phyloP scores from a whole-genome alignment of 2,113 vertebrate species.

The Oreochromis aureus region DNA sequence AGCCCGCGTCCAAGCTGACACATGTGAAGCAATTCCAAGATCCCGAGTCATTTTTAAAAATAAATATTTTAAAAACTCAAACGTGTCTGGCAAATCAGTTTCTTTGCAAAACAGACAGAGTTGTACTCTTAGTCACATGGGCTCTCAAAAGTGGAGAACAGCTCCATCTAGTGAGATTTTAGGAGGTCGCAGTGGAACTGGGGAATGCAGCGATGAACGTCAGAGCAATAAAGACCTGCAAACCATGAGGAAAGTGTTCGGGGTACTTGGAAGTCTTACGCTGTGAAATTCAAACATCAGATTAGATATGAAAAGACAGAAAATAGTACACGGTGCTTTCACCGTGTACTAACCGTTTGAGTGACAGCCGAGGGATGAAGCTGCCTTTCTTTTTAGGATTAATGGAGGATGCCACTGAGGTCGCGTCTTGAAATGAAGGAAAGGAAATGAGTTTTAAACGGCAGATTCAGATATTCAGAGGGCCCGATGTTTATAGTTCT shows the following conservation, averaged over 20 bases:
- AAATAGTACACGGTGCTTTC: not conserved
- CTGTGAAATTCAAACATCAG: not conserved
- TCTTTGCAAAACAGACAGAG: not conserved
- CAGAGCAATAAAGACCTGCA: not conserved
- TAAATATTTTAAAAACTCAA: constrained; percentile 72
- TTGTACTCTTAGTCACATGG: not conserved
- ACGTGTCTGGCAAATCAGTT: not conserved
- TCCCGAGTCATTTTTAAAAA: constrained; percentile 91
- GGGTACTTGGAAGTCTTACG: not conserved
- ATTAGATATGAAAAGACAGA: not conserved
- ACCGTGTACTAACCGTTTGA: no score
- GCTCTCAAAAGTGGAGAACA: not conserved
- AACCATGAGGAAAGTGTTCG: not conserved
- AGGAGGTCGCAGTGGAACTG: not conserved
- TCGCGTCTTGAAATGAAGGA: not conserved
- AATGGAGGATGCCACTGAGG: not conserved
- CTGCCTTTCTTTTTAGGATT: not conserved
- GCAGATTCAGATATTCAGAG: not conserved
- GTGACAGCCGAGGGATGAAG: not conserved
- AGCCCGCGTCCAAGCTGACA: constrained; percentile 37
- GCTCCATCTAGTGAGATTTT: constrained; percentile 30
- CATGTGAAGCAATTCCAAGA: constrained; percentile 65
- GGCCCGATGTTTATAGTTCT: not conserved
- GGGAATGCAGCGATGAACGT: not conserved
- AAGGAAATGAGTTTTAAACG: not conserved